These are phyloP conservation scores for Drosophila atroscutellata DNA, from an alignment of 2,888 invertebrate genomes.

Conservation along the genomic window DNA sequence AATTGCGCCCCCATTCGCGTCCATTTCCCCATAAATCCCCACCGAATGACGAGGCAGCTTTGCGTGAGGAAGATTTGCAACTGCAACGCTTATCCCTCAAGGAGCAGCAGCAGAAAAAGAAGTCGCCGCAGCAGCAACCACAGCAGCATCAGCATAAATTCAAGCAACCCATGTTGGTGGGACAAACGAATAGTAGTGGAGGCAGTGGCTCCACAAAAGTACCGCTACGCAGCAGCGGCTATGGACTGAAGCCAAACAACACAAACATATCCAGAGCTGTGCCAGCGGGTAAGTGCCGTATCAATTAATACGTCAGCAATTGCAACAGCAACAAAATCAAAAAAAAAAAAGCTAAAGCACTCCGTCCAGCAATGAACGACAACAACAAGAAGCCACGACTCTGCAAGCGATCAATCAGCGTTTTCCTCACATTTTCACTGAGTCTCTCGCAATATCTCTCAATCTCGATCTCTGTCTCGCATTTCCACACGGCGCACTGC, in stretches of 20 bases:
- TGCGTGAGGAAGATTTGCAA: slow-evolving; percentile 83
- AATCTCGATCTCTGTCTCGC: slow-evolving; percentile 11
- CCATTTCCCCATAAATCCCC: slow-evolving; percentile 25
- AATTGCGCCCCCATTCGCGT: slow-evolving; percentile 54
- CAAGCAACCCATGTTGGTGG: slow-evolving; percentile 73
- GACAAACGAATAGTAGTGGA: slow-evolving; percentile 16
- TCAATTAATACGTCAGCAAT: slow-evolving; percentile 41
- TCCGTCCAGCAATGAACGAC: slow-evolving; percentile 13
- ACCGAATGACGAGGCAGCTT: slow-evolving; percentile 61
- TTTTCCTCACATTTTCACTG: slow-evolving; percentile 37
- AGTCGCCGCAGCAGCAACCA: slow-evolving; percentile 17
- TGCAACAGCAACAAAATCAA: slow-evolving; percentile 33
- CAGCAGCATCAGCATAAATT: slow-evolving; percentile 30
- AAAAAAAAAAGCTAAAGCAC: slow-evolving; percentile 27
- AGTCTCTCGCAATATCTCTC: slow-evolving; percentile 12
- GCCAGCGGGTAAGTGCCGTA: slow-evolving; percentile 60
- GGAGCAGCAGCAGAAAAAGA: slow-evolving; percentile 57
- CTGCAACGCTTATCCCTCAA: slow-evolving; percentile 78
- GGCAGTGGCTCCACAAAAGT: slow-evolving; percentile 20
- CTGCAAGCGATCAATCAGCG: slow-evolving; percentile 45
- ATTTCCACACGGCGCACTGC: slow-evolving; percentile 37
- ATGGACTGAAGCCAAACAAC: slow-evolving; percentile 50
- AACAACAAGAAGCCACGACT: slow-evolving; percentile 20
- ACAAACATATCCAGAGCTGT: slow-evolving; percentile 29
- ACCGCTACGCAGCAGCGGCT: slow-evolving; percentile 66